Conservation (phyloP, 2,888 invertebrate species). For the Chironomus tentans region DNA sequence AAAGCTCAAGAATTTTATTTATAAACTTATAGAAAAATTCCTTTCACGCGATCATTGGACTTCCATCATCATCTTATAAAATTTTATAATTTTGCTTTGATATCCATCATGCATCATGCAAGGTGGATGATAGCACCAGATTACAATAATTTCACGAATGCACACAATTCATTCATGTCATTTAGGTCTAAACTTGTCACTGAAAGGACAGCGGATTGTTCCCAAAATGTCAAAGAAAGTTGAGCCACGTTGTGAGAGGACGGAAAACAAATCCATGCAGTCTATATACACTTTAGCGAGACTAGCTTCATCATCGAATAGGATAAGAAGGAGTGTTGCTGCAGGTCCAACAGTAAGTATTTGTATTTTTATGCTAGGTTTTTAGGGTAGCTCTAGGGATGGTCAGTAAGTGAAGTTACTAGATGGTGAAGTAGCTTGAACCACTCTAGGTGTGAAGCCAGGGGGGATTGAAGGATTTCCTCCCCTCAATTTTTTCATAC, state of each 20-base stretch:
- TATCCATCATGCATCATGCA: no score
- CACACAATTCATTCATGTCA: not conserved
- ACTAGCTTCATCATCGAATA: constrained; percentile 20
- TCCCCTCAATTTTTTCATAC: no score
- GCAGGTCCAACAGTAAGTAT: constrained; percentile 3
- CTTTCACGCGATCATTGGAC: not conserved
- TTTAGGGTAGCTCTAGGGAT: no score
- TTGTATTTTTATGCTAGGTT: no score
- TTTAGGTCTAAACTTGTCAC: constrained; percentile 35
- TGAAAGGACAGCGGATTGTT: constrained; percentile 40
- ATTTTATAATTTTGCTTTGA: no score
- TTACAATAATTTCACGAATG: no score
- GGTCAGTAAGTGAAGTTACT: no score
- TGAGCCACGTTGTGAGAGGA: constrained; percentile 9
- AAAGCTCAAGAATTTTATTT: constrained; percentile 44
- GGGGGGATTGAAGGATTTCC: no score
- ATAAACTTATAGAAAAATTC: not conserved
- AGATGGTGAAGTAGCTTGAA: no score
- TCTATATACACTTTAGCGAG: constrained; percentile 18
- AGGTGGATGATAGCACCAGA: no score
- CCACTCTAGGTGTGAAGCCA: no score
- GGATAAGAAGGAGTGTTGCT: constrained; percentile 8
- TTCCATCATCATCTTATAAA: no score
- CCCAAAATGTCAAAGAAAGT: constrained; percentile 31
- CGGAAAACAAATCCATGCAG: constrained; percentile 17